phyloP scores from a whole-genome alignment of 1,140 invertebrate genomes.

The Rhyzopertha dominica region DNA sequence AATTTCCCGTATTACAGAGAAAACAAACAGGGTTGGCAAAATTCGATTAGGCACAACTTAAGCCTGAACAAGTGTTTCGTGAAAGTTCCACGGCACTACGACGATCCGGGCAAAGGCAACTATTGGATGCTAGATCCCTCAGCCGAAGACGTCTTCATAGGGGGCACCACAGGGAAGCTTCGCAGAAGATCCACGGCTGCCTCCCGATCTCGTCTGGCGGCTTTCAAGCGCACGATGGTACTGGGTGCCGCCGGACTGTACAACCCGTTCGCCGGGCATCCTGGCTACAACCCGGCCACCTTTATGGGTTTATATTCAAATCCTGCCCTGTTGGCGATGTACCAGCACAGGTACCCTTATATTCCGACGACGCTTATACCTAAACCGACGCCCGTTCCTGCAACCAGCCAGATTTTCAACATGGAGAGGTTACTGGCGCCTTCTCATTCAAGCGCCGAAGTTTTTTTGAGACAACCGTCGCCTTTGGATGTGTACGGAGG shows the following conservation, averaged over 20 bases:
- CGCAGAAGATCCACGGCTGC: conserved; percentile 81
- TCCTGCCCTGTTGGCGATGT: conserved; percentile 45
- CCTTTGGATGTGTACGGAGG: conserved; percentile 37
- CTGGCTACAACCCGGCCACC: conserved; percentile 47
- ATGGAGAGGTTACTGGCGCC: conserved; percentile 23
- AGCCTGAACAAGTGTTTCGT: conserved; percentile 98
- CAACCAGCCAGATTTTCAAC: conserved; percentile 22
- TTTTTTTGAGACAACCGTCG: conserved; percentile 25
- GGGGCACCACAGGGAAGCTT: conserved; percentile 93
- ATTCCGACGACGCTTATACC: conserved; percentile 24
- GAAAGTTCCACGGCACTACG: conserved; percentile 90
- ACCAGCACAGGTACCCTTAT: conserved; percentile 37
- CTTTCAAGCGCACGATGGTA: conserved; percentile 70
- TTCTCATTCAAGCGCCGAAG: conserved; percentile 2
- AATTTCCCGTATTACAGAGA: conserved; percentile 97
- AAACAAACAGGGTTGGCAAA: conserved; percentile 99
- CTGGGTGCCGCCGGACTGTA: conserved; percentile 47
- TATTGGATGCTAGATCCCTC: conserved; percentile 96
- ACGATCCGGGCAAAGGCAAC: conserved; percentile 92
- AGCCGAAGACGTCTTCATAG: conserved; percentile 96
- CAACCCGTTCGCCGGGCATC: conserved; percentile 25
- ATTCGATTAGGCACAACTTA: conserved; percentile 96
- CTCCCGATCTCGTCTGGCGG: conserved; percentile 76
- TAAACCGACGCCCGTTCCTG: conserved; percentile 27
- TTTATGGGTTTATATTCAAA: conserved; percentile 48